Evolutionary conservation across 2,797 vertebrate genomes (phyloP).

Genomic region (Chaetophractus vellerosus): DNA sequence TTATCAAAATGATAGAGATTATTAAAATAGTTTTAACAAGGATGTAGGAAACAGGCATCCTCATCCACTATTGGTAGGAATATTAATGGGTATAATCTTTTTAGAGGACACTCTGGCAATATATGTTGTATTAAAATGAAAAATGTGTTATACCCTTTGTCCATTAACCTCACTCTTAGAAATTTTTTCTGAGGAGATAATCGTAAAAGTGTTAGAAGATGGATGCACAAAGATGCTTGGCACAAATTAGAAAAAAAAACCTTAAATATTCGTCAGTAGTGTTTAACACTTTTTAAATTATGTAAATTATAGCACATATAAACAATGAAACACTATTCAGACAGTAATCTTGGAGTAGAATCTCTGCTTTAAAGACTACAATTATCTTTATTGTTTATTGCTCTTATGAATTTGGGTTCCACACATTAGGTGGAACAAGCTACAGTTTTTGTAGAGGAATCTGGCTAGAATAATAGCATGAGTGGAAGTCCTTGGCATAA

Average conservation of each 20-base stretch:
- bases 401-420: constrained; percentile 53
- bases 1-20: constrained; percentile 37
- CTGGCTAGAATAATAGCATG: background rate
- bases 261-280: constrained; percentile 16
- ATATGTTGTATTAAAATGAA: constrained; percentile 56
- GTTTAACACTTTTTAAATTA: constrained; percentile 38
- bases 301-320: constrained; percentile 23
- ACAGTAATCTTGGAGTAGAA: constrained; percentile 41
- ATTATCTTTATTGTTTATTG: background rate
- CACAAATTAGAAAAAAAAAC: constrained; percentile 11
- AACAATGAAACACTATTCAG: constrained; percentile 31
- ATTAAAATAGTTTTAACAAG: constrained; percentile 56
- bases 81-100: background rate
- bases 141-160: constrained; percentile 38
- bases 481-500: background rate
- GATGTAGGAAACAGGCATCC: background rate
- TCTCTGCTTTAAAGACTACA: constrained; percentile 47
- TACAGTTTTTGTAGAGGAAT: constrained; percentile 31
- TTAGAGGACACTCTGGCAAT: background rate
- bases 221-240: background rate
- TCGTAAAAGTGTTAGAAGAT: constrained; percentile 55
- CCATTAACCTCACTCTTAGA: constrained; percentile 35
- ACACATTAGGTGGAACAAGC: constrained; percentile 34
- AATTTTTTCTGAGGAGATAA: constrained; percentile 22
- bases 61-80: constrained; percentile 7